A percentile compares a stretch with the other conserved stretches of the same genome.
Evolutionary conservation across 2,797 vertebrate species (phyloP).

Genomic region (Chelidonichthys spinosus): DNA sequence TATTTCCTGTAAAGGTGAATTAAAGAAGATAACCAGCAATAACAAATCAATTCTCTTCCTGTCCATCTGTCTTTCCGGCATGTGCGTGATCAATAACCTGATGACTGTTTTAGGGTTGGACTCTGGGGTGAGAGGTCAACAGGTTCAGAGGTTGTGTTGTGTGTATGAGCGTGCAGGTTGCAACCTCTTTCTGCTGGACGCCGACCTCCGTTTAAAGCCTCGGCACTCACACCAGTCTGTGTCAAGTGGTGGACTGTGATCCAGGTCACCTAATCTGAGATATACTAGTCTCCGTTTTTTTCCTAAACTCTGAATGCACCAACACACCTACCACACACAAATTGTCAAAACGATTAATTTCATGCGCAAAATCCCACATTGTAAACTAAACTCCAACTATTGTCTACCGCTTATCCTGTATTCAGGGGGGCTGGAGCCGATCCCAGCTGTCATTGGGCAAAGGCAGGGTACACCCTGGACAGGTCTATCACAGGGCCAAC

Average conservation of each 20-base stretch:
- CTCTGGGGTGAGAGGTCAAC: slow-evolving; percentile 42
- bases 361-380: too few species aligned
- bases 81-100: slow-evolving; percentile 54
- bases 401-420: too few species aligned
- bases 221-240: slow-evolving; percentile 1
- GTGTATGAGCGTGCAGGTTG: slow-evolving; percentile 36
- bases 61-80: slow-evolving; percentile 38
- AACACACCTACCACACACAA: too few species aligned
- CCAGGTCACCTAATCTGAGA: slow-evolving; percentile 17
- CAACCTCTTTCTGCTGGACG: slow-evolving; percentile 59
- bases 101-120: slow-evolving; percentile 21
- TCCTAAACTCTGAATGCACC: too few species aligned
- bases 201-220: slow-evolving; percentile 24
- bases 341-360: too few species aligned
- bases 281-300: neutral
- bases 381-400: too few species aligned
- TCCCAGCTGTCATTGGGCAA: too few species aligned
- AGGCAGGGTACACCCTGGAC: too few species aligned
- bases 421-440: too few species aligned
- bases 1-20: slow-evolving; percentile 24
- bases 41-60: neutral
- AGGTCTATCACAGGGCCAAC: too few species aligned
- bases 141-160: slow-evolving; percentile 61
- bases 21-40: slow-evolving; percentile 4
- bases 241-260: neutral